A percentile compares a stretch with the other conserved stretches of the same genome.
These are phyloP conservation scores for Caenorhabditis elegans DNA, from an alignment of 1,140 invertebrate genomes.

Conservation along the genomic window DNA sequence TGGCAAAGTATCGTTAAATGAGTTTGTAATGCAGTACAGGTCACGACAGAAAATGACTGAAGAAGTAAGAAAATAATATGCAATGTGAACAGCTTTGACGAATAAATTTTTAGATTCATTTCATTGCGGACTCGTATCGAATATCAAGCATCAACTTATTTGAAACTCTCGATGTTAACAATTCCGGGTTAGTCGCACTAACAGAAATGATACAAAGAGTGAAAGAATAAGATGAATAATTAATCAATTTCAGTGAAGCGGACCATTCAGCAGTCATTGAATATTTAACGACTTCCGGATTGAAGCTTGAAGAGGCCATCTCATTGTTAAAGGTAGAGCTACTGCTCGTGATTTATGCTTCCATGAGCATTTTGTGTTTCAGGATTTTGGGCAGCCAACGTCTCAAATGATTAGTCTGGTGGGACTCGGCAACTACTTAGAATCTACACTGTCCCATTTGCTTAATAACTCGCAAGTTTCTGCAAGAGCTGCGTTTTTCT, in stretches of 20 bases:
- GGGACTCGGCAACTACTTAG: slow-evolving; percentile 8
- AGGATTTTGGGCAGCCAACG: slow-evolving; percentile 11
- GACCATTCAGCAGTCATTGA: slow-evolving; percentile 21
- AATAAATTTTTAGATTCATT: slow-evolving; percentile 27
- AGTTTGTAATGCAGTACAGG: slow-evolving; percentile 40
- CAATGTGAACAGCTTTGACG: too few species aligned
- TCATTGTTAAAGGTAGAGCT: slow-evolving; percentile 24
- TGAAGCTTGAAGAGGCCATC: slow-evolving; percentile 15
- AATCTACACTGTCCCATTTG: background rate
- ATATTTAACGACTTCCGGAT: slow-evolving; percentile 20
- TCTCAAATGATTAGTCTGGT: background rate
- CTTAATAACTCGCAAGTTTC: background rate
- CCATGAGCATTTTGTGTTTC: background rate
- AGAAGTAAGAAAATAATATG: background rate
- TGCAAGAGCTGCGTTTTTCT: slow-evolving; percentile 6
- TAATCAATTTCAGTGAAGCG: background rate
- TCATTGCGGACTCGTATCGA: slow-evolving; percentile 41
- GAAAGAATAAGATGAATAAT: background rate
- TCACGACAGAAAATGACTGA: slow-evolving; percentile 19
- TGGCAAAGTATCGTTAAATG: slow-evolving; percentile 31
- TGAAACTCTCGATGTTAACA: slow-evolving; percentile 37
- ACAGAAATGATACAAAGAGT: background rate
- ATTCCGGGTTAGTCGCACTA: background rate
- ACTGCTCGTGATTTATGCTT: background rate
- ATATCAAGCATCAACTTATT: slow-evolving; percentile 41